These are phyloP conservation scores for Dendrophyllia cribrosa DNA, from an alignment of 64 coral and sea anemone species.

Conservation along the genomic window DNA sequence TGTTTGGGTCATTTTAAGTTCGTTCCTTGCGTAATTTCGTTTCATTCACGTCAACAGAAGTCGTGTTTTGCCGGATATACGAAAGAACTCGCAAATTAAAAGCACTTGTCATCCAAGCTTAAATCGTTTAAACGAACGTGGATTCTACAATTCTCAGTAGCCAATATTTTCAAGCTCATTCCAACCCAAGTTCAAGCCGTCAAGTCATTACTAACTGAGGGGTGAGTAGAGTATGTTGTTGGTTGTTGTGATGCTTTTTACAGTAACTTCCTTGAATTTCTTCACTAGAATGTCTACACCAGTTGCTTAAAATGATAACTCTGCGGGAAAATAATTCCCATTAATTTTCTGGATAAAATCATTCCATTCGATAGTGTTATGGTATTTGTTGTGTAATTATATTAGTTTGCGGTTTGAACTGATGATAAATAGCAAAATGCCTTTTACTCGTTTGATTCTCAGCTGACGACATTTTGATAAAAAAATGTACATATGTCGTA, in stretches of 20 bases:
- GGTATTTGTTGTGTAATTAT: constrained; percentile 17
- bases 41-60: neutral
- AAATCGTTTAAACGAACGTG: neutral
- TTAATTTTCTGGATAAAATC: constrained; percentile 31
- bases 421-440: too few species aligned
- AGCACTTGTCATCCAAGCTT: constrained; percentile 3
- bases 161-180: constrained; percentile 6
- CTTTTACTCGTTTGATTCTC: too few species aligned
- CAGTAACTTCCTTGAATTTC: neutral
- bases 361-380: neutral
- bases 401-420: constrained; percentile 18
- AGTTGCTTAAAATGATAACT: neutral
- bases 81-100: neutral
- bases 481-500: too few species aligned
- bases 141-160: neutral
- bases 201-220: neutral
- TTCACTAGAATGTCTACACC: neutral
- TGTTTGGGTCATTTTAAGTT: neutral
- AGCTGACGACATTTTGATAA: too few species aligned
- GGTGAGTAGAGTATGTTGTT: constrained; percentile 7
- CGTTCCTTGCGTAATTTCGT: neutral
- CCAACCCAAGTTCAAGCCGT: neutral
- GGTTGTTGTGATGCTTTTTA: neutral
- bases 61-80: neutral
- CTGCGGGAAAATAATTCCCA: neutral